Base-by-base conservation (phyloP, 2,797 vertebrate species). In the Sebastolobus alascanus region DNA sequence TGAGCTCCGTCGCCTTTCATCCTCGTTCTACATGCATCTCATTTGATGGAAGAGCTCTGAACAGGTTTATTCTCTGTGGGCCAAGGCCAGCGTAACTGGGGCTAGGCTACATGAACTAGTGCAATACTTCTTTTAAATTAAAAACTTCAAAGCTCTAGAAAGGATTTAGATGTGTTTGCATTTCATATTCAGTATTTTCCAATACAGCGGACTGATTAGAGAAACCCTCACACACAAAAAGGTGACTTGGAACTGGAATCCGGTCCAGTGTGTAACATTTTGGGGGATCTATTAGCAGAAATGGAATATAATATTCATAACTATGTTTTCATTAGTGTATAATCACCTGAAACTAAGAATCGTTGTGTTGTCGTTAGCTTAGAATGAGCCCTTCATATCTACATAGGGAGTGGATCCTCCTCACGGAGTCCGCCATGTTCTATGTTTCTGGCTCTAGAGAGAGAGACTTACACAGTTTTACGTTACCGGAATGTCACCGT, bases 41-140 rank as follows among this genome's bases (percentile, higher is more conserved):
- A 31, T 76, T 25, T 66, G 16, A 78, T 59, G 37, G 29, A 9
- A 56, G 50, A 68, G 31, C 72, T 77, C 73, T 83, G 63, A 68
- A 20, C 43, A 31, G 27, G 27, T 81, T 77, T 68, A 58, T 87
- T 75, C 6, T 77, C 43, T 82, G 61, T 52, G 66, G 55, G 65
- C 58, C 66, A 50, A 79, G 27, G 63, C 43, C 79, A 72, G 25
- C 12, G 56, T 31, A 64, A 63, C 33, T 16, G 6, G 11, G 22
- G 43, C 59, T 50, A 27, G 29, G 8, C 33, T 60, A 22, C 37
- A 10, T 54, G 37, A 67, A 56, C 27, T 67, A 31, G 29, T 14
- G 16, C 14, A 56, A 25, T 46, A n/a, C 6, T n/a, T 68, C 73
- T 56, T 60, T 67, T 40, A 52, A 77, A 82, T 22, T 13, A 58